Percentiles rank a stretch among this genome's conserved stretches.
These are phyloP conservation scores for Parotocinclus haroldoi DNA, from an alignment of 2,797 vertebrate species.

Conservation along the genomic window DNA sequence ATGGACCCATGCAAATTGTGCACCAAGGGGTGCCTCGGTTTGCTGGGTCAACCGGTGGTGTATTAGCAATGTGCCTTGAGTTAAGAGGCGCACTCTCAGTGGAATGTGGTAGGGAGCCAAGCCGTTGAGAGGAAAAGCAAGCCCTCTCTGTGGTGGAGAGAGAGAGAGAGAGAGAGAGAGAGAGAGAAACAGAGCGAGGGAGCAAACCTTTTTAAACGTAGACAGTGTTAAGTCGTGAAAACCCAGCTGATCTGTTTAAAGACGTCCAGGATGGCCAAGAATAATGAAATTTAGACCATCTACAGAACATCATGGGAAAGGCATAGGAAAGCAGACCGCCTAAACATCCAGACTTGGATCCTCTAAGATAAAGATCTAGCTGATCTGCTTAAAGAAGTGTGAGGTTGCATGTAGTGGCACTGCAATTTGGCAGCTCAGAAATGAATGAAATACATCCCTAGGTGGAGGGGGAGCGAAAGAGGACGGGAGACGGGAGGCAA, in stretches of 20 bases:
- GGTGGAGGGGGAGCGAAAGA: slow-evolving; percentile 15
- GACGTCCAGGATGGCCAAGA: slow-evolving; percentile 30
- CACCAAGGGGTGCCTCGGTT: slow-evolving; percentile 35
- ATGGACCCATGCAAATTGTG: slow-evolving; percentile 35
- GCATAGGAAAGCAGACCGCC: slow-evolving; percentile 15
- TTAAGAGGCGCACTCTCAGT: slow-evolving; percentile 60
- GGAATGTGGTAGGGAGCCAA: slow-evolving; percentile 59
- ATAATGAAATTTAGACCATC: slow-evolving; percentile 12
- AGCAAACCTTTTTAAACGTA: slow-evolving; percentile 41
- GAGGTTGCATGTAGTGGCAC: slow-evolving; percentile 33
- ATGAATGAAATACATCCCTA: slow-evolving; percentile 51
- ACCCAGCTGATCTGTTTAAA: slow-evolving; percentile 39
- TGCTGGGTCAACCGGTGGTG: slow-evolving; percentile 16
- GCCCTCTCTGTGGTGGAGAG: slow-evolving; percentile 17
- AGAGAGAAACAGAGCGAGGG: slow-evolving; percentile 1
- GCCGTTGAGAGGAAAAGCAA: slow-evolving; percentile 42
- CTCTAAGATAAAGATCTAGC: slow-evolving; percentile 26
- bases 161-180: background rate
- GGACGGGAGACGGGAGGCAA: background rate
- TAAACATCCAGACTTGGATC: slow-evolving; percentile 22
- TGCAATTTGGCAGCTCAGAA: slow-evolving; percentile 32
- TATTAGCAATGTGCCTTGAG: slow-evolving; percentile 30
- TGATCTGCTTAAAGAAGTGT: slow-evolving; percentile 29
- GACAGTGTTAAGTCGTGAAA: slow-evolving; percentile 33
- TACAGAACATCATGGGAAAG: background rate